A percentile compares a stretch with the other conserved stretches of the same genome.
Evolutionary conservation across 2,888 invertebrate genomes (phyloP).

Genomic region (Amiota minor): DNA sequence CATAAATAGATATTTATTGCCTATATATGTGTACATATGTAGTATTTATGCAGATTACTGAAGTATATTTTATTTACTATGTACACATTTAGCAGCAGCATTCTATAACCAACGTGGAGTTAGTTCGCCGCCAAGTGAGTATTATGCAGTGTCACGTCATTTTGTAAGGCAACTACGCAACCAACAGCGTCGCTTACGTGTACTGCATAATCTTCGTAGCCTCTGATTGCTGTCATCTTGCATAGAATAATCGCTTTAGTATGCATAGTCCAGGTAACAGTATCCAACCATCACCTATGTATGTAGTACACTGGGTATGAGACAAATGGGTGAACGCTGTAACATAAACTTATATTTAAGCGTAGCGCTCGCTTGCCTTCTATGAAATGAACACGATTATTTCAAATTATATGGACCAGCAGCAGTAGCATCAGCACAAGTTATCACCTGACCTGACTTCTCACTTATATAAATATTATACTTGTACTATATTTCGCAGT

Average conservation of each 20-base stretch:
- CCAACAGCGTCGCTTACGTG: background rate
- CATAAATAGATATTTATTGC: background rate
- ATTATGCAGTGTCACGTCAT: slow-evolving; percentile 15
- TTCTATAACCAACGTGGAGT: no score
- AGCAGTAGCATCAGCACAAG: background rate
- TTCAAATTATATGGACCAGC: slow-evolving; percentile 2
- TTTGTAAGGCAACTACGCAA: background rate
- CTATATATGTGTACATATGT: background rate
- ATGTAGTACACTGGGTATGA: no score
- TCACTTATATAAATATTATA: background rate
- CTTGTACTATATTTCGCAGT: background rate
- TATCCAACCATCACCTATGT: no score
- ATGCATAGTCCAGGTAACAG: background rate
- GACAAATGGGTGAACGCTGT: no score
- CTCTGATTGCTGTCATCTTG: slow-evolving; percentile 2
- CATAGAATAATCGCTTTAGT: background rate
- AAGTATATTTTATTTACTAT: slow-evolving; percentile 7
- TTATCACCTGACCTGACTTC: background rate
- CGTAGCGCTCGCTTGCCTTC: background rate
- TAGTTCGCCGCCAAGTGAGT: background rate
- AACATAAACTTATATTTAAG: background rate
- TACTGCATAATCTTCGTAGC: background rate
- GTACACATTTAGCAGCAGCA: no score
- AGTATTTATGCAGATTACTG: slow-evolving; percentile 5
- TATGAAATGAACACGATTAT: slow-evolving; percentile 4